These are phyloP conservation scores for Halcyon leucocephala DNA, from an alignment of 2,797 vertebrate species.

Conservation along the genomic window DNA sequence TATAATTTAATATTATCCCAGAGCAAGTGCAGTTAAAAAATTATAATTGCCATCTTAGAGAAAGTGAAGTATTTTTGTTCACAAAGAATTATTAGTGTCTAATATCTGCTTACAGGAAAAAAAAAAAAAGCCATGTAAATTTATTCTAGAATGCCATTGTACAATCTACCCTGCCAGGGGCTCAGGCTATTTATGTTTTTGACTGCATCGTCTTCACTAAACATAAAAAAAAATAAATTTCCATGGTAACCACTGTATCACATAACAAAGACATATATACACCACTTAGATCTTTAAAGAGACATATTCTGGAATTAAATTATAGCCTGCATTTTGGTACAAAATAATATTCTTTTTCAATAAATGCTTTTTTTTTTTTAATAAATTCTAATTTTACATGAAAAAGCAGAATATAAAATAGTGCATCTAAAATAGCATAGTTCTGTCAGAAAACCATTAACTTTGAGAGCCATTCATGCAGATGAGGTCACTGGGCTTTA, in stretches of 20 bases:
- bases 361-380: too few relatives aligned
- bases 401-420: neutral
- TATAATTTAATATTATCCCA: neutral
- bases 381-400: neutral
- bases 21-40: neutral
- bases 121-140: neutral
- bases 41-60: neutral
- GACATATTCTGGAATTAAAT: neutral
- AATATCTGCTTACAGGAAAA: neutral
- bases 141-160: conserved; percentile 24
- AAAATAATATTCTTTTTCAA: neutral
- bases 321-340: neutral
- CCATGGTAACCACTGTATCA: conserved; percentile 67
- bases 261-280: conserved; percentile 39
- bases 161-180: conserved; percentile 15
- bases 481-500: neutral
- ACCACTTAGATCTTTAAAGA: conserved; percentile 43
- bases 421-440: neutral
- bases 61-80: neutral
- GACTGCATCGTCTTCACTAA: conserved; percentile 30
- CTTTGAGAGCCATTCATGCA: neutral
- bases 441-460: neutral
- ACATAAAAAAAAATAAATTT: conserved; percentile 42
- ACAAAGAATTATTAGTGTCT: neutral
- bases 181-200: conserved; percentile 63